Evolutionary conservation across 2,797 vertebrate genomes (phyloP).

Genomic region (Myioborus miniatus): DNA sequence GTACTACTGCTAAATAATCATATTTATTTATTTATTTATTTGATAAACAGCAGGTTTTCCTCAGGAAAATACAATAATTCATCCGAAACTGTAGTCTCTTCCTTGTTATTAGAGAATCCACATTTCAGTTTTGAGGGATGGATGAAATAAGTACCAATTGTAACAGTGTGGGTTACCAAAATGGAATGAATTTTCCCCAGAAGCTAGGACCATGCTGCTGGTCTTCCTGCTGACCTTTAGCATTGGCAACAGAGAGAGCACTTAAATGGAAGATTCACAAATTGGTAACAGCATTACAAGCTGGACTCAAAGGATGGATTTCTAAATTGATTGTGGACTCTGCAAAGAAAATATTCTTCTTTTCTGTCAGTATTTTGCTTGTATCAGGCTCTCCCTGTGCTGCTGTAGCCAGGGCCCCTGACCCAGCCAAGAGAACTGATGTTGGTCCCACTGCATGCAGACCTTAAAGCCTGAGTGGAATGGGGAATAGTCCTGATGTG

Average conservation of each 20-base stretch:
- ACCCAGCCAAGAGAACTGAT: not conserved
- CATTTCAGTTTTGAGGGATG: not conserved
- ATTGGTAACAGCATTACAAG: not conserved
- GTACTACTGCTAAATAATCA: not conserved
- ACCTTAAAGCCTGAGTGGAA: not conserved
- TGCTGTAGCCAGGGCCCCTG: not conserved
- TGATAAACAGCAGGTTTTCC: not conserved
- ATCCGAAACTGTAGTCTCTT: not conserved
- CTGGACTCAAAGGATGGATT: not conserved
- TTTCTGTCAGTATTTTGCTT: not conserved
- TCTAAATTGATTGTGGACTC: not conserved
- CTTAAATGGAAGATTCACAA: not conserved
- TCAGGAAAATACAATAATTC: not conserved
- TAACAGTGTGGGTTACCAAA: not conserved
- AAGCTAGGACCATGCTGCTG: not conserved
- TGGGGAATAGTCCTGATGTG: not conserved
- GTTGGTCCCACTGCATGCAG: accelerated
- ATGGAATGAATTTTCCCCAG: not conserved
- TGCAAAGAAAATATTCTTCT: not conserved
- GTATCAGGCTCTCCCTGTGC: not conserved
- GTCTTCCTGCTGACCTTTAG: not conserved
- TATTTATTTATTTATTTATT: not conserved
- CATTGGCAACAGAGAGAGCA: not conserved
- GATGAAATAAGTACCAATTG: not conserved
- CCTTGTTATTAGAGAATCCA: not conserved